Base-by-base conservation (phyloP, 2,888 invertebrate genomes). In the Myopa testacea region DNA sequence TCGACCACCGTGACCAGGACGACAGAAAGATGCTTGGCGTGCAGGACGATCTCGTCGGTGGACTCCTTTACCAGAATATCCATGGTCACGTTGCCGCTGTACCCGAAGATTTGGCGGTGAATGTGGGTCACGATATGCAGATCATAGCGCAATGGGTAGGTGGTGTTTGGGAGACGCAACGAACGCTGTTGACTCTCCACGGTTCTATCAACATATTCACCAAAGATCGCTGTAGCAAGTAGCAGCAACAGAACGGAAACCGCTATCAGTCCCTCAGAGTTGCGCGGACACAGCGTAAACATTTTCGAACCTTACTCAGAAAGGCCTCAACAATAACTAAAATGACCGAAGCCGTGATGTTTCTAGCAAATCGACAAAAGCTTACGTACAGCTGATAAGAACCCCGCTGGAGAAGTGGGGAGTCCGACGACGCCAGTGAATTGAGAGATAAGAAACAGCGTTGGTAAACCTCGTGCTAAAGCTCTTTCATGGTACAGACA, bases 71-170 rank as follows among this genome's bases (percentile, higher is more conserved):
- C 83, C 67, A 78, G 81, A 74, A 89, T 82, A 79, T 86, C 85
- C 79, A 89, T 88, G 78, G 85, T 86, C 38, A 85, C 86, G 79
- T 86, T 86, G 65, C 87, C 89, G 78, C 63, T 84, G 73, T 86
- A 88, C 52, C 78, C 77, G 50, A 82, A 82, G 0, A 78, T 70
- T 1, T 84, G 84, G 40, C 81, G 80, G 81, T 89, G 87, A 67
- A 89, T 84, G 62, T 84, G 81, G 10, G 82, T 88, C 40, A 78
- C 78, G 10, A 89, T 83, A 70, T 87, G 85, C 60, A 89, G 81
- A 81, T 91, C 89, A 84, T 93, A 93, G 83, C 90, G 91, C 52
- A 85, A 79, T 0, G 93, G 93, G 10, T 85, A 85, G 77, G 93
- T 89, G 81, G 91, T 90, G 4, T 89, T 90, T 0, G 93, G 93